Evolutionary conservation across 92 coral and sea anemone species (phyloP).

Genomic region (Siderastrea radians): DNA sequence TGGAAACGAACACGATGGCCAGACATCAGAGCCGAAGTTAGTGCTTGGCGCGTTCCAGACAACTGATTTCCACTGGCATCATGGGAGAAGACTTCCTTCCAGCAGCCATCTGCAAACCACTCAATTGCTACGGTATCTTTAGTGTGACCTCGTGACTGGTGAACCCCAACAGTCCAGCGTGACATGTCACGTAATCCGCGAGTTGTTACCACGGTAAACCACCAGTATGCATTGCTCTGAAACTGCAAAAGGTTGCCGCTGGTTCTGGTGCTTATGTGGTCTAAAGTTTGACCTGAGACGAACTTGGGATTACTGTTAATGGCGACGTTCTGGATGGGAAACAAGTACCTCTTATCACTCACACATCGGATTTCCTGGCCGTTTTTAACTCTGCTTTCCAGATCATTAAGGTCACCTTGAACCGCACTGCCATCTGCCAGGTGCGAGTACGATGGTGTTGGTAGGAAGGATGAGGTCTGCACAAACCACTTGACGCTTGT

Average conservation of each 20-base stretch:
- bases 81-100: slow-evolving; percentile 79
- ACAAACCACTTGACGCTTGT: slow-evolving; percentile 76
- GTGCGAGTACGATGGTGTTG: slow-evolving; percentile 67
- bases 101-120: slow-evolving; percentile 89
- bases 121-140: slow-evolving; percentile 77
- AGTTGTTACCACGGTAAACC: slow-evolving; percentile 81
- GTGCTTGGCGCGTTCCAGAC: slow-evolving; percentile 52
- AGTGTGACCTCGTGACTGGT: slow-evolving; percentile 83
- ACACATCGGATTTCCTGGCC: slow-evolving; percentile 84
- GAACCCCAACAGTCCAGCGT: slow-evolving; percentile 89
- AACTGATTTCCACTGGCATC: slow-evolving; percentile 53
- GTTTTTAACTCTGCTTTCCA: slow-evolving; percentile 59
- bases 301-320: slow-evolving; percentile 3
- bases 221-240: slow-evolving; percentile 77
- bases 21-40: slow-evolving; percentile 70
- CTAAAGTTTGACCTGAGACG: slow-evolving; percentile 78
- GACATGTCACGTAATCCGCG: slow-evolving; percentile 91
- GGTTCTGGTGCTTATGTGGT: slow-evolving; percentile 68
- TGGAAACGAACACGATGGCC: slow-evolving; percentile 91
- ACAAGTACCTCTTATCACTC: slow-evolving; percentile 42
- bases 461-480: slow-evolving; percentile 38
- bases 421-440: slow-evolving; percentile 56
- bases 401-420: slow-evolving; percentile 58
- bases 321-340: slow-evolving; percentile 74
- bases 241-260: slow-evolving; percentile 35